These are phyloP conservation scores for Zoanthus sociatus DNA, from an alignment of 92 coral and sea anemone species.

Conservation along the genomic window DNA sequence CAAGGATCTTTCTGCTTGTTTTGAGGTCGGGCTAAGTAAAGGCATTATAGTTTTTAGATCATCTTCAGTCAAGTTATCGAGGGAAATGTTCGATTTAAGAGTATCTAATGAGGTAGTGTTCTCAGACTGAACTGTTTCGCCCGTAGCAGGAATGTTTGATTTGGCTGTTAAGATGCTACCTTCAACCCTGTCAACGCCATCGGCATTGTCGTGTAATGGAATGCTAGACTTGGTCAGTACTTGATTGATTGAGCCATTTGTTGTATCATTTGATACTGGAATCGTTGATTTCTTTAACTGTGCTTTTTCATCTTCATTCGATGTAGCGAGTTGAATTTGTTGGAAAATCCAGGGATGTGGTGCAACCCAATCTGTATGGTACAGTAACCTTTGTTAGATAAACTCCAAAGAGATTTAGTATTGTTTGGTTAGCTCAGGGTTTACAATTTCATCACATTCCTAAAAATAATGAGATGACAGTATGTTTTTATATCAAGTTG, in stretches of 20 bases:
- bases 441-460: too few species aligned
- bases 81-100: constrained; percentile 21
- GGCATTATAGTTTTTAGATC: constrained; percentile 48
- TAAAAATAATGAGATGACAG: too few species aligned
- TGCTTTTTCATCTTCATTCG: background rate
- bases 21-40: constrained; percentile 15
- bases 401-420: too few species aligned
- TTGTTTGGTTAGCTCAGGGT: too few species aligned
- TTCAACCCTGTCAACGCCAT: background rate
- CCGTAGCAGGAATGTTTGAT: constrained; percentile 27
- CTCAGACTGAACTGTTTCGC: background rate
- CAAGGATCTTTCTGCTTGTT: background rate
- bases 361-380: background rate
- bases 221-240: constrained; percentile 27
- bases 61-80: constrained; percentile 23
- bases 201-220: constrained; percentile 28
- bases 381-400: background rate
- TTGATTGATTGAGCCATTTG: background rate
- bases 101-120: background rate
- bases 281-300: constrained; percentile 26
- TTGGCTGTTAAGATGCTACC: constrained; percentile 7
- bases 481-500: too few species aligned
- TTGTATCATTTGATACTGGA: constrained; percentile 3
- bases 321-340: constrained; percentile 34
- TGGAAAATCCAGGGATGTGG: constrained; percentile 36